Evolutionary conservation across 2,797 vertebrate species (phyloP).

Genomic region (Molossus alvarezi): DNA sequence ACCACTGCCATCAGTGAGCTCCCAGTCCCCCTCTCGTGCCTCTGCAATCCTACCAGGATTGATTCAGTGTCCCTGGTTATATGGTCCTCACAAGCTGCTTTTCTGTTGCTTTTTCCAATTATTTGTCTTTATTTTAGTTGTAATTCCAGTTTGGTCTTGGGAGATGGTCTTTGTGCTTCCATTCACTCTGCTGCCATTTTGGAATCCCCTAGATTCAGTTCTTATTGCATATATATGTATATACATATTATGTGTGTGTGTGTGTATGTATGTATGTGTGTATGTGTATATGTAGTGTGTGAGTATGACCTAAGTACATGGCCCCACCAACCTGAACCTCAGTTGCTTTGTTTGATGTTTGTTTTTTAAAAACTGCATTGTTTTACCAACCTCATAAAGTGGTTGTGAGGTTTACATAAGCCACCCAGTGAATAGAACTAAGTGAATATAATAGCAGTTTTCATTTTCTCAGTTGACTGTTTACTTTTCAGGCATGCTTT

Average conservation of each 20-base stretch:
- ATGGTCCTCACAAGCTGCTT: too few species aligned
- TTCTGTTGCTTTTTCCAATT: too few species aligned
- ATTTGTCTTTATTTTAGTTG: too few species aligned
- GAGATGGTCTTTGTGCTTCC: too few species aligned
- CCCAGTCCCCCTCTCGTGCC: too few species aligned
- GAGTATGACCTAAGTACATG: not conserved
- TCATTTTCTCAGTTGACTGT: constrained; percentile 5
- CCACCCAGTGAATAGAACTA: not conserved
- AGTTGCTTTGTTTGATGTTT: not conserved
- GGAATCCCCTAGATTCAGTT: too few species aligned
- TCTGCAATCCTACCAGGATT: too few species aligned
- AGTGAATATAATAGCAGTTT: not conserved
- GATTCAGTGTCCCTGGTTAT: too few species aligned
- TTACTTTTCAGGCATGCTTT: not conserved
- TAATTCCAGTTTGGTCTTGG: too few species aligned
- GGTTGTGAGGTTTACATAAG: not conserved
- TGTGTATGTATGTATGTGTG: not conserved
- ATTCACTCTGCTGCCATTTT: too few species aligned
- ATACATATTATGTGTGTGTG: not conserved
- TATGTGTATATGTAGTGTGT: not conserved
- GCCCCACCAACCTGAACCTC: not conserved
- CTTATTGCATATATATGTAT: not conserved
- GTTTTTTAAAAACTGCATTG: not conserved
- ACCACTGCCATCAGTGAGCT: too few species aligned
- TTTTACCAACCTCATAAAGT: not conserved